phyloP scores from a whole-genome alignment of 2,888 invertebrate species.

The Strigamia crassipes region DNA sequence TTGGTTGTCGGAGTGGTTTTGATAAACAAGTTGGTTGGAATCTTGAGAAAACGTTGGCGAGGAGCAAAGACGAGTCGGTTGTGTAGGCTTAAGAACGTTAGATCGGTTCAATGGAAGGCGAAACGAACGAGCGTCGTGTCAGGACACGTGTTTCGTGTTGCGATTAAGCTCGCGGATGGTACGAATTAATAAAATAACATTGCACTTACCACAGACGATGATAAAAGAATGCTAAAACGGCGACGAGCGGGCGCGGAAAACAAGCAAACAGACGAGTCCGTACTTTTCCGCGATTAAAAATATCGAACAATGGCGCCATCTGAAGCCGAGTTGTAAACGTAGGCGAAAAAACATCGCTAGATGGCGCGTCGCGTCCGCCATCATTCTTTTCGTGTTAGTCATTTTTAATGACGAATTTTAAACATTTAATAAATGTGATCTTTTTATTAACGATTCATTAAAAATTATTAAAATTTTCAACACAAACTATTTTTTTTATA shows the following conservation, averaged over 20 bases:
- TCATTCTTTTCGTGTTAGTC: background rate
- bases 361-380: background rate
- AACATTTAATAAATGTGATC: no score
- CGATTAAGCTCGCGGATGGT: background rate
- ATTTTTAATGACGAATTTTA: background rate
- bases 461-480: no score
- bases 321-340: background rate
- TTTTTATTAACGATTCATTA: no score
- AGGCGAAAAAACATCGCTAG: background rate
- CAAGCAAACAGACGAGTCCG: slow-evolving; percentile 19
- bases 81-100: slow-evolving; percentile 15
- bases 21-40: background rate
- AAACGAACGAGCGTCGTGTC: background rate
- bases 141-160: slow-evolving; percentile 8
- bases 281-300: slow-evolving; percentile 37
- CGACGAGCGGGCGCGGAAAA: slow-evolving; percentile 31
- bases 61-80: slow-evolving; percentile 13
- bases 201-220: slow-evolving; percentile 31
- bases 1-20: no score
- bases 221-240: slow-evolving; percentile 35
- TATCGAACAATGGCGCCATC: slow-evolving; percentile 32
- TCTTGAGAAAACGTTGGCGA: slow-evolving; percentile 22
- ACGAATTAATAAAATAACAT: slow-evolving; percentile 25
- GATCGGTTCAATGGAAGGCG: background rate
- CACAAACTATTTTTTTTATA: background rate